Base-by-base conservation (phyloP, 2,888 invertebrate genomes). In the Hyposoter didymator region DNA sequence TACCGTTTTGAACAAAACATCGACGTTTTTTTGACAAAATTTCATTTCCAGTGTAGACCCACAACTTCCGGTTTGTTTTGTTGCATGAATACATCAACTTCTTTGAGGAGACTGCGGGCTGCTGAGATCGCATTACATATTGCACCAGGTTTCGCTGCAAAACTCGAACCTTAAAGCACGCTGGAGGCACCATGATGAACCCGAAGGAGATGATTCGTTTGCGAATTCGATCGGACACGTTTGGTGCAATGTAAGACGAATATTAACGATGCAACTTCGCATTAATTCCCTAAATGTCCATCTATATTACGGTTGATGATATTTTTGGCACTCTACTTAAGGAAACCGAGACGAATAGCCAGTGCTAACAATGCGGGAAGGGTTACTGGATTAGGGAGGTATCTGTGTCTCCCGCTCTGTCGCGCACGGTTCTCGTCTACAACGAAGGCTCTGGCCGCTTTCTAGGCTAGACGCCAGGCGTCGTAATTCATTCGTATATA, bases 401-500 rank as follows among this genome's bases (percentile, higher is more conserved):
- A 43, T 69, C 39, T 59, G 10, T 49, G 67, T 84, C 62, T 62
- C 74, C 45, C 28, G 84, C 52, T 84, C 64, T 32, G 55, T 55
- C 72, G 72, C 76, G 76, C 70, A 22, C 14, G 35, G 47, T 62
- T 69, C 79, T 70, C 70, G 70, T 39, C 66, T 39, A 67, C 49
- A 32, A 64, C 70, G 70, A 72, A 72, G 72, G 55, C 64, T 32
- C 74, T 73, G 69, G 66, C 45, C 17, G n/a, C 28, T 55, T n/a
- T 69, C 62, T 70, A 45, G 79, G 72, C 74, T 72, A 73, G 55
- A 73, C 67, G 80, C 84, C 76, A 73, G 72, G 72, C 66, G 28
- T 81, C 81, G 73, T 84, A 81, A 84, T 70, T 84, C 84, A 84
- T 73, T 72, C 66, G 70, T 62, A 67, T 75, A 80, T 73, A 67